These are phyloP conservation scores for Bucco capensis DNA, from an alignment of 2,113 vertebrate genomes.

Conservation along the genomic window DNA sequence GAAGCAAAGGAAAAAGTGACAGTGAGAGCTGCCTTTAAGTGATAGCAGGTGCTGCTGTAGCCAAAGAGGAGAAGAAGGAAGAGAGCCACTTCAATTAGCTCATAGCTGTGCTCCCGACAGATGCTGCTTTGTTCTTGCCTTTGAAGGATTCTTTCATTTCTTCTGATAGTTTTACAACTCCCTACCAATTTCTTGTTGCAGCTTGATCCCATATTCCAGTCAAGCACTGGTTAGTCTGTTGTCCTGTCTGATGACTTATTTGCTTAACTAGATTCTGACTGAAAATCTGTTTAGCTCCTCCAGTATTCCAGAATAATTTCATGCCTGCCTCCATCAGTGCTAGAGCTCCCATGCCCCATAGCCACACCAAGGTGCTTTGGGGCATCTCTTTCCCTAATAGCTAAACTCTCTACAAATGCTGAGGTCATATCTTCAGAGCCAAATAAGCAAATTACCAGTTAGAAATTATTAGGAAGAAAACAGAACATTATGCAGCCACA, in stretches of 20 bases:
- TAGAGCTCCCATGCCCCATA: not conserved
- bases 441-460: not conserved
- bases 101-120: not conserved
- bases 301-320: not conserved
- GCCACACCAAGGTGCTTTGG: not conserved
- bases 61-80: not conserved
- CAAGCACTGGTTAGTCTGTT: not conserved
- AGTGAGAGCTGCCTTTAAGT: slow-evolving; percentile 51
- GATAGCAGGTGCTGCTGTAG: slow-evolving; percentile 18
- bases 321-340: not conserved
- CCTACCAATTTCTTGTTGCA: not conserved
- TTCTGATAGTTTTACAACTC: slow-evolving; percentile 26
- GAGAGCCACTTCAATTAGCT: slow-evolving; percentile 34
- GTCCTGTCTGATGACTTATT: not conserved
- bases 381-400: not conserved
- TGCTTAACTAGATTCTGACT: not conserved
- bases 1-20: slow-evolving; percentile 12
- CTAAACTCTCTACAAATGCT: not conserved
- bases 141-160: slow-evolving; percentile 41
- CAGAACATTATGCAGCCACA: not conserved
- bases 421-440: not conserved
- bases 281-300: not conserved
- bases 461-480: not conserved
- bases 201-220: not conserved
- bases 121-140: slow-evolving; percentile 31